Conservation (phyloP, 2,113 vertebrate species). For the Silurus meridionalis region DNA sequence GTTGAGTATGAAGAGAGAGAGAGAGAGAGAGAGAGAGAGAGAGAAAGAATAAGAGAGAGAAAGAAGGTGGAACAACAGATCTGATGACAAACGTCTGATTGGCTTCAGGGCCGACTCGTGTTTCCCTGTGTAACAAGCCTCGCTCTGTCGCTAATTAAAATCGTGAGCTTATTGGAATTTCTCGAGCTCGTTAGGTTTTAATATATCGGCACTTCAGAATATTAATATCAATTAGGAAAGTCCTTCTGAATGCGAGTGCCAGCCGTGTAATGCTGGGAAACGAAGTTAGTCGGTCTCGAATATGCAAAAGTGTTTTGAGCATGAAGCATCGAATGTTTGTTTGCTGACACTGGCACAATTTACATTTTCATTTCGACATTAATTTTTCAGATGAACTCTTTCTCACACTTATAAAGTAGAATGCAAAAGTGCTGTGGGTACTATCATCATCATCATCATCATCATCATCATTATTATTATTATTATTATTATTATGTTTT, state of each 20-base stretch:
- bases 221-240: constrained; percentile 17
- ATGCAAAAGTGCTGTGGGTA: neutral
- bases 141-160: constrained; percentile 9
- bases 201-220: neutral
- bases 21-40: too few relatives aligned
- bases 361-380: neutral
- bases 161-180: neutral
- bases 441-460: neutral
- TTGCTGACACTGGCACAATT: neutral
- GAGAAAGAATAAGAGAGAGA: neutral
- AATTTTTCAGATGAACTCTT: neutral
- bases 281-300: neutral
- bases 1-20: neutral
- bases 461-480: neutral
- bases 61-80: constrained; percentile 20
- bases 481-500: neutral
- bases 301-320: neutral
- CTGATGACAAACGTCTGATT: constrained; percentile 30
- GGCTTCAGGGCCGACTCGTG: constrained; percentile 15
- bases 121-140: constrained; percentile 9
- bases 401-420: neutral
- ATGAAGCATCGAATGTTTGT: neutral
- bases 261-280: neutral
- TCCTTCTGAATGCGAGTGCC: neutral
- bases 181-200: neutral